These are phyloP conservation scores for Pogonus chalceus DNA, from an alignment of 1,140 invertebrate genomes.

Conservation along the genomic window DNA sequence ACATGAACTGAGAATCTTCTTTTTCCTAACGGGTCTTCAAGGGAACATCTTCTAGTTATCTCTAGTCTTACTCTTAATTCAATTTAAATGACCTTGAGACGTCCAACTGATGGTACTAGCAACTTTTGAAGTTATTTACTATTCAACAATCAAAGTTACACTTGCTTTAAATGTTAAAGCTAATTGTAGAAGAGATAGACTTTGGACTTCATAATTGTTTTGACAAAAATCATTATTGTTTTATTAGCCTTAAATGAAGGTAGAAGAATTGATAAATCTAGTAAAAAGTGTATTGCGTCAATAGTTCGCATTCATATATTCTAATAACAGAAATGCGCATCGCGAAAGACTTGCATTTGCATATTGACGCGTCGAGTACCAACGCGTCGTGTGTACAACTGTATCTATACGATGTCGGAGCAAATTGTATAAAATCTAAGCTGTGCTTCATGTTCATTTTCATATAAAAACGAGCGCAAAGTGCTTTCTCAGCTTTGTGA, in stretches of 20 bases:
- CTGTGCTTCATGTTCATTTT: not conserved
- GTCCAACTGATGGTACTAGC: not conserved
- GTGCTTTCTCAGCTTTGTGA: not conserved
- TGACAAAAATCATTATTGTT: not conserved
- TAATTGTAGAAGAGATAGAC: not conserved
- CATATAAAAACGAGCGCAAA: slow-evolving; percentile 3
- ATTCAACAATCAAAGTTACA: not conserved
- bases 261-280: not conserved
- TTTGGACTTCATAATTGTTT: not conserved
- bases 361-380: not conserved
- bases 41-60: not conserved
- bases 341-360: not conserved
- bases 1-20: not conserved
- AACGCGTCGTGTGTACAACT: not conserved
- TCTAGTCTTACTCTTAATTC: not conserved
- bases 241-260: not conserved
- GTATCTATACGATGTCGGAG: not conserved
- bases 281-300: too few species aligned
- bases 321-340: not conserved
- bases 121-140: not conserved
- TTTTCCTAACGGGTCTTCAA: not conserved
- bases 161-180: not conserved
- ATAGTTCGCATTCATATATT: too few species aligned
- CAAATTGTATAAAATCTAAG: slow-evolving; percentile 5
- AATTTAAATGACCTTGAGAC: not conserved